Evolutionary conservation across 2,888 invertebrate species (phyloP).

Genomic region (Mesorhabditis sp.): DNA sequence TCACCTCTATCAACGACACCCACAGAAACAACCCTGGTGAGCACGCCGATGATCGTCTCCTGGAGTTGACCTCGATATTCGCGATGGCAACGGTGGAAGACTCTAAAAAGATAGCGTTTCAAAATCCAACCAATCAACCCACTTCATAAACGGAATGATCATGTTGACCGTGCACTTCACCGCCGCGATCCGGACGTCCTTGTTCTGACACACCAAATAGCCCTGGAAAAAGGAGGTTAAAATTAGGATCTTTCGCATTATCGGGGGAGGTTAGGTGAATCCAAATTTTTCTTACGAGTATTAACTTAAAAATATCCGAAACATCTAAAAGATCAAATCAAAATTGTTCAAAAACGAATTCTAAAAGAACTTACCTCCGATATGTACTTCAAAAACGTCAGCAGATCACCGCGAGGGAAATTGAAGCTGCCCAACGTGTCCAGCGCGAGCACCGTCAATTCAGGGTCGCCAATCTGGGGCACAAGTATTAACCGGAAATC

Average conservation of each 20-base stretch:
- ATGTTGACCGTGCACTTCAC: slow-evolving; percentile 88
- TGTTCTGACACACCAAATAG: slow-evolving; percentile 77
- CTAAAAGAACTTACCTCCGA: slow-evolving; percentile 39
- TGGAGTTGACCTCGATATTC: slow-evolving; percentile 64
- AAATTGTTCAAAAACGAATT: slow-evolving; percentile 6
- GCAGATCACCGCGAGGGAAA: slow-evolving; percentile 61
- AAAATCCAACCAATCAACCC: not conserved
- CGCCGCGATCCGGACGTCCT: slow-evolving; percentile 85
- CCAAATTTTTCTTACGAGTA: slow-evolving; percentile 5
- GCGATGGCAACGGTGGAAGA: slow-evolving; percentile 24
- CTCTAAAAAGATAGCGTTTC: not conserved
- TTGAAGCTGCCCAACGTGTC: slow-evolving; percentile 83
- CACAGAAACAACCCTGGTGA: slow-evolving; percentile 83
- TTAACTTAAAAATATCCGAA: slow-evolving; percentile 14
- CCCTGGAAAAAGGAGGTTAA: slow-evolving; percentile 33
- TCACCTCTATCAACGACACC: slow-evolving; percentile 83
- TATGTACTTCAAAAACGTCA: slow-evolving; percentile 53
- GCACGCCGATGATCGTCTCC: slow-evolving; percentile 82
- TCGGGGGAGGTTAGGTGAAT: too few relatives aligned
- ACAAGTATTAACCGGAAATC: not conserved
- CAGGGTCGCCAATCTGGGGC: slow-evolving; percentile 68
- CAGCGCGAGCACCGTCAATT: slow-evolving; percentile 82
- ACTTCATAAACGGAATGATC: slow-evolving; percentile 75
- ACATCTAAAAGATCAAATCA: not conserved
- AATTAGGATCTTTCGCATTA: not conserved